A percentile compares a stretch with the other conserved stretches of the same genome.
phyloP scores from a whole-genome alignment of 2,888 invertebrate genomes.

The Leucophenga montana region DNA sequence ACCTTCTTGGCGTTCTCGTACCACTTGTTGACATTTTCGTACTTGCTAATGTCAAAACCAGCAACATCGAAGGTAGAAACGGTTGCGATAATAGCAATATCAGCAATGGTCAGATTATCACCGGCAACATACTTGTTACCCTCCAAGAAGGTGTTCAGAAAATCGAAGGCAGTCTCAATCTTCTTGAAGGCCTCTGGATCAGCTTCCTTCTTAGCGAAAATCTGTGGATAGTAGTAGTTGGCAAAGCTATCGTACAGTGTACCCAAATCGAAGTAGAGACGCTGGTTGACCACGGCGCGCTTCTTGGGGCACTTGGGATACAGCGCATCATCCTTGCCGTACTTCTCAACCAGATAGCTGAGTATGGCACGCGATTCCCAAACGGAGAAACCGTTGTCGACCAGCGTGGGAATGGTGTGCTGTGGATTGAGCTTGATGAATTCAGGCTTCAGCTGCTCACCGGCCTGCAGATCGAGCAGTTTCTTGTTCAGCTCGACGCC shows the following conservation, averaged over 20 bases:
- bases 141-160: slow-evolving; percentile 82
- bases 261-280: slow-evolving; percentile 86
- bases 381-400: slow-evolving; percentile 86
- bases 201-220: slow-evolving; percentile 77
- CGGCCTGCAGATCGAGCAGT: slow-evolving; percentile 76
- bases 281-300: slow-evolving; percentile 84
- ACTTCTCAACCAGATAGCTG: slow-evolving; percentile 85
- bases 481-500: slow-evolving; percentile 80
- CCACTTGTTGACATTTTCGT: slow-evolving; percentile 81
- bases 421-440: slow-evolving; percentile 86
- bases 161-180: slow-evolving; percentile 79
- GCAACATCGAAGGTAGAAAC: slow-evolving; percentile 82
- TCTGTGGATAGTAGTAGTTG: slow-evolving; percentile 81
- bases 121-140: slow-evolving; percentile 83
- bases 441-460: slow-evolving; percentile 81
- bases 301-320: slow-evolving; percentile 85
- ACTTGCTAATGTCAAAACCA: slow-evolving; percentile 80
- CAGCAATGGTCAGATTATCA: slow-evolving; percentile 83
- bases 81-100: slow-evolving; percentile 80
- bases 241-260: slow-evolving; percentile 81
- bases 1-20: slow-evolving; percentile 76
- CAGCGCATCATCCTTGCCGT: slow-evolving; percentile 83
- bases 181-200: slow-evolving; percentile 81
- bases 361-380: slow-evolving; percentile 91
- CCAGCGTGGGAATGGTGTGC: slow-evolving; percentile 87